phyloP scores from a whole-genome alignment of 2,888 invertebrate species.

The Anorthoa munda region DNA sequence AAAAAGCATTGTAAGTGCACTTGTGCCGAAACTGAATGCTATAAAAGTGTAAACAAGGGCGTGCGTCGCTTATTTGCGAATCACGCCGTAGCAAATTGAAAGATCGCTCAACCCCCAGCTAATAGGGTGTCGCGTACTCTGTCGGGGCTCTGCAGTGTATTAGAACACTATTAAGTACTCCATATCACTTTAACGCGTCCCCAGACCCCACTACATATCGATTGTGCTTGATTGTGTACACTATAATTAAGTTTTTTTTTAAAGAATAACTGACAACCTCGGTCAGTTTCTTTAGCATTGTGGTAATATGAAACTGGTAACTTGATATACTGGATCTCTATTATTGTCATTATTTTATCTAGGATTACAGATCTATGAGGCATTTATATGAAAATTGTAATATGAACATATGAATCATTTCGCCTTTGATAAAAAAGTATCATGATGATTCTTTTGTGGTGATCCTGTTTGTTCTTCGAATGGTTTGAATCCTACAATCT shows the following conservation, averaged over 20 bases:
- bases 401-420: too few relatives aligned
- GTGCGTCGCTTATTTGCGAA: slow-evolving; percentile 79
- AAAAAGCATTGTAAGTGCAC: slow-evolving; percentile 66
- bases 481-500: too few relatives aligned
- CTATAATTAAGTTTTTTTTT: not conserved
- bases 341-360: too few relatives aligned
- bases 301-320: too few relatives aligned
- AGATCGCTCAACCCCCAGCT: slow-evolving; percentile 80
- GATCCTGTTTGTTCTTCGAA: too few relatives aligned
- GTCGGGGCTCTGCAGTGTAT: slow-evolving; percentile 74
- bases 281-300: not conserved
- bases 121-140: slow-evolving; percentile 72
- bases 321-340: too few relatives aligned
- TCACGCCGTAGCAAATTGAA: slow-evolving; percentile 88
- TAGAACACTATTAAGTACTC: slow-evolving; percentile 84
- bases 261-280: not conserved
- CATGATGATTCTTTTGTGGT: too few relatives aligned
- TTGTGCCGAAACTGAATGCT: slow-evolving; percentile 69
- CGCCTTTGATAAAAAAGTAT: too few relatives aligned
- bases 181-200: slow-evolving; percentile 69
- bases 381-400: too few relatives aligned
- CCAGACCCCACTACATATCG: slow-evolving; percentile 3
- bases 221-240: not conserved
- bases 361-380: too few relatives aligned
- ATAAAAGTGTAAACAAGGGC: slow-evolving; percentile 83